Base-by-base conservation (phyloP, 2,888 invertebrate species). In the Liodrosophila aerea region DNA sequence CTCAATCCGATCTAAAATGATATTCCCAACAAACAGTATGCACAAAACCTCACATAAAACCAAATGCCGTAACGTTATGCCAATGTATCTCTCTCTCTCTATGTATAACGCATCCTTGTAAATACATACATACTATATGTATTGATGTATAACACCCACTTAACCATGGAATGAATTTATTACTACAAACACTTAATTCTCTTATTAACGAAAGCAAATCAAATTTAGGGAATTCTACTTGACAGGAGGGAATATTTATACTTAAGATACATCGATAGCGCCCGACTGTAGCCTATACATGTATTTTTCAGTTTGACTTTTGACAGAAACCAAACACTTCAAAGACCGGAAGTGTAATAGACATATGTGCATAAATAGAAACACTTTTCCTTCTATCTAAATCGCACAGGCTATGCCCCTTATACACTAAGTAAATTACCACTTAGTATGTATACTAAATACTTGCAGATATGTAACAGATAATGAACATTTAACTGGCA, bases 401-500 rank as follows among this genome's bases (percentile, higher is more conserved):
- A 22, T 22, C 22, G 22, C 5, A 22, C 22, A 22, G 5, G 22
- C 5, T 22, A 22, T 22, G 2, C 22, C 5, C 22, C 22, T 22
- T 22, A 2, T 2, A 22, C 22, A 22, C 2, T 5, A 22, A 22
- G 22, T 22, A 22, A 22, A 22, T 22, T 4, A 5, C 22, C 5
- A 5, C 22, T 22, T 22, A 22, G 22, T 5, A 22, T n/a, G n/a
- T n/a, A n/a, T n/a, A n/a, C n/a, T n/a, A n/a, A n/a, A n/a, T n/a
- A n/a, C n/a, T n/a, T n/a, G n/a, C n/a, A n/a, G n/a, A n/a, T n/a
- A n/a, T 15, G 11, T 30, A n/a, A 22, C 12, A 57, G 57, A 36
- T 64, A 73, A 73, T 64, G 53, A 30, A 51, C 58, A 40, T 74
- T 67, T 70, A 73, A 73, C 61, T 64, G 64, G 57, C 66, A 65